Conservation (phyloP, 1,140 invertebrate genomes). For the Cardiocondyla obscurior region DNA sequence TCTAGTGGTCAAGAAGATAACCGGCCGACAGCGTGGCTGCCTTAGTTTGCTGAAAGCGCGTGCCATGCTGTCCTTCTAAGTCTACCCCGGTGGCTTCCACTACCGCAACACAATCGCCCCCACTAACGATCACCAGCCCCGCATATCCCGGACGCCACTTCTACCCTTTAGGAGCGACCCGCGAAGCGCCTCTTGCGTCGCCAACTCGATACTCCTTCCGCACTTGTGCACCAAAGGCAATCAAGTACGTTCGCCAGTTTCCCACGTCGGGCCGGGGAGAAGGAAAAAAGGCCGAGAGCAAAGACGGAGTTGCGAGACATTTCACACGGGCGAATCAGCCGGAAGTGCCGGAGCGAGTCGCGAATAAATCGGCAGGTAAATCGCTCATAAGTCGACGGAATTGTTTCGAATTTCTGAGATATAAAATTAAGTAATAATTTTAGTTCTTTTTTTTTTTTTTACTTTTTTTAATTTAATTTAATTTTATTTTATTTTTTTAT, state of each 20-base stretch:
- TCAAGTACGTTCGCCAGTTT: conserved; percentile 51
- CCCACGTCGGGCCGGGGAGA: background rate
- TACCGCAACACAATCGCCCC: conserved; percentile 39
- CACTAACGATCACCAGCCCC: conserved; percentile 4
- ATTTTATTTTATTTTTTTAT: no score
- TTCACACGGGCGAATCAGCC: background rate
- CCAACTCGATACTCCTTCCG: conserved; percentile 68
- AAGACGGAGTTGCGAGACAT: no score
- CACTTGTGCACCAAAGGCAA: conserved; percentile 62
- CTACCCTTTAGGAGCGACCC: conserved; percentile 8
- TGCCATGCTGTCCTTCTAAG: conserved; percentile 57
- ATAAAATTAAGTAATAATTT: background rate
- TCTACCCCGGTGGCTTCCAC: conserved; percentile 30
- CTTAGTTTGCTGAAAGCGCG: conserved; percentile 62
- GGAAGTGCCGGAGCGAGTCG: background rate
- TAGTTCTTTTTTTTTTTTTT: no score
- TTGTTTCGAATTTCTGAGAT: background rate
- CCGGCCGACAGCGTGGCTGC: conserved; percentile 49
- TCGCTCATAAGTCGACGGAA: background rate
- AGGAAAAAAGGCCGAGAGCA: background rate
- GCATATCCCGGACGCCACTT: conserved; percentile 29
- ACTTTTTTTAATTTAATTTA: no score
- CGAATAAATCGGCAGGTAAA: conserved; percentile 14
- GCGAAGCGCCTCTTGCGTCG: conserved; percentile 1
- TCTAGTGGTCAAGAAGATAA: conserved; percentile 35